These are phyloP conservation scores for Campoletis raptor DNA, from an alignment of 2,888 invertebrate species.

Conservation along the genomic window DNA sequence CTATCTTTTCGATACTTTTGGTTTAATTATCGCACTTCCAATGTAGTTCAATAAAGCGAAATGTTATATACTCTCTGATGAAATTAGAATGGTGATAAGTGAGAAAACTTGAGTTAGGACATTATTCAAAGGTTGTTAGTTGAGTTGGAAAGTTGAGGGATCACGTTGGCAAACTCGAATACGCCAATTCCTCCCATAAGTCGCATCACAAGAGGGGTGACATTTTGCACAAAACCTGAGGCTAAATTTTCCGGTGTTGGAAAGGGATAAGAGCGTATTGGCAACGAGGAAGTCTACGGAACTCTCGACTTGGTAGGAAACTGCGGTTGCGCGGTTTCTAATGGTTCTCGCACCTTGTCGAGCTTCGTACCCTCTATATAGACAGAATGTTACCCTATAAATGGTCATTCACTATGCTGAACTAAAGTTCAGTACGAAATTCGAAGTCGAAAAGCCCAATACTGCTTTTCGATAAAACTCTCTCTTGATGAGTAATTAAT, in stretches of 20 bases:
- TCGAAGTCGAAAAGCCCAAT: background rate
- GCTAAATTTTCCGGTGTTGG: conserved; percentile 20
- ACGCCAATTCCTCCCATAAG: conserved; percentile 28
- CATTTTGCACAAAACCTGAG: conserved; percentile 11
- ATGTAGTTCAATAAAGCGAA: background rate
- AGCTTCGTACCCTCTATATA: conserved; percentile 18
- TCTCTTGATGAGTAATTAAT: background rate
- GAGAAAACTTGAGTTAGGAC: background rate
- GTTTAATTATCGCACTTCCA: background rate
- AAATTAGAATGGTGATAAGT: background rate
- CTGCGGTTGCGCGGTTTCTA: conserved; percentile 61
- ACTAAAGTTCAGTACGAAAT: background rate
- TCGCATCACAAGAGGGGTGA: conserved; percentile 19
- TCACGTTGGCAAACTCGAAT: conserved; percentile 35
- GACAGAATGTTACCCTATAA: background rate
- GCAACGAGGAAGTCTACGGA: conserved; percentile 41
- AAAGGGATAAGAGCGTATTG: conserved; percentile 18
- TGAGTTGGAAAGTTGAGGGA: conserved; percentile 37
- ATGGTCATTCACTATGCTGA: background rate
- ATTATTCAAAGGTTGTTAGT: conserved; percentile 29
- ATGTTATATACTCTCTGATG: background rate
- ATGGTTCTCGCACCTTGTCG: conserved; percentile 37
- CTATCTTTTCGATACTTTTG: too few species aligned
- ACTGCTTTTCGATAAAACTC: background rate
- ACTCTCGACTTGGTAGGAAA: conserved; percentile 44